These are phyloP conservation scores for Ethmia dodecea DNA, from an alignment of 2,888 invertebrate genomes.

Conservation along the genomic window DNA sequence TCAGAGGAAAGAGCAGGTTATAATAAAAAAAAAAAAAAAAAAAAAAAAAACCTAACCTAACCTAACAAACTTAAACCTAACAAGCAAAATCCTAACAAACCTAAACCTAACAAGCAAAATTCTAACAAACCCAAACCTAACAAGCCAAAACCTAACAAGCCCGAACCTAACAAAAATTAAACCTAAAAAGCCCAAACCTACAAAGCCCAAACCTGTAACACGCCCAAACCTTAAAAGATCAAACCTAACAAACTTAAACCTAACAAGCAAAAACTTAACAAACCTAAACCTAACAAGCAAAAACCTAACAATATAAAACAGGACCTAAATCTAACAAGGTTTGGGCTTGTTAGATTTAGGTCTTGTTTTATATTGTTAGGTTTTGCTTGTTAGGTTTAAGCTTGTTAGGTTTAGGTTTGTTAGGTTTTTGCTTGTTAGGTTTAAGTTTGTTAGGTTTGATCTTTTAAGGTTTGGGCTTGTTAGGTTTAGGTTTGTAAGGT, in stretches of 20 bases:
- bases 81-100: constrained; percentile 16
- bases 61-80: constrained; percentile 19
- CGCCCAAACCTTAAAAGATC: constrained; percentile 2
- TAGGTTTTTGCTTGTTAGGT: constrained; percentile 2
- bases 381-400: neutral
- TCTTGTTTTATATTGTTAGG: neutral
- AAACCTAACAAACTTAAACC: constrained; percentile 1
- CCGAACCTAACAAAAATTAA: constrained; percentile 15
- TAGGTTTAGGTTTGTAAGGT: neutral
- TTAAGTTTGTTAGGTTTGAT: neutral
- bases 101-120: constrained; percentile 14
- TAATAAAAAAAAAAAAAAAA: neutral
- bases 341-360: neutral
- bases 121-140: constrained; percentile 11
- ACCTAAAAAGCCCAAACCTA: constrained; percentile 7
- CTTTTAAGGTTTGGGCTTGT: constrained; percentile 4
- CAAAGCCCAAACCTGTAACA: constrained; percentile 1
- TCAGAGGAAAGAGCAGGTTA: neutral
- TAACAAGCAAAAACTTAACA: constrained; percentile 3
- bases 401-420: neutral
- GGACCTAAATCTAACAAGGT: neutral
- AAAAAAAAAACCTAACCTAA: constrained; percentile 13
- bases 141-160: constrained; percentile 14
- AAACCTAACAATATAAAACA: neutral
- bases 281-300: constrained; percentile 1